Percentiles rank a stretch among this genome's conserved stretches.
Evolutionary conservation across 2,113 vertebrate genomes (phyloP).

Genomic region (Raja brachyura): DNA sequence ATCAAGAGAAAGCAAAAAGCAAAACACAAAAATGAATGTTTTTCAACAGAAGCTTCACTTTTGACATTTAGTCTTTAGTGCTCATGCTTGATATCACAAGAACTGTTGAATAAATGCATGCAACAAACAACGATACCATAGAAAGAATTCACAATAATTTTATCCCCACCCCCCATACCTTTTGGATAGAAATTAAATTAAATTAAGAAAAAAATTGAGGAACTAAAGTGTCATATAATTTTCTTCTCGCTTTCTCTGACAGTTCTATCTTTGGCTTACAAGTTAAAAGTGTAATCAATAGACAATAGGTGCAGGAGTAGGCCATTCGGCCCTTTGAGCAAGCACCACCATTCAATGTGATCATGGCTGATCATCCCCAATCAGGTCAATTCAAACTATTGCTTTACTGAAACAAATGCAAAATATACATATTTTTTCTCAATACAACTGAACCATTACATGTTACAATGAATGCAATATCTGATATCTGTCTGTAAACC

Average conservation of each 20-base stretch:
- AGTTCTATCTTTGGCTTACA: not conserved
- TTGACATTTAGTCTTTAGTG: not conserved
- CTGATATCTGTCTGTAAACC: no score
- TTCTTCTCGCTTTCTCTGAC: not conserved
- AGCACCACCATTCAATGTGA: no score
- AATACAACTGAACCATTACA: not conserved
- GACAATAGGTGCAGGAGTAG: no score
- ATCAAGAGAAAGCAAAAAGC: not conserved
- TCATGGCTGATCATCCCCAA: no score
- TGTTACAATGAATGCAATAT: not conserved
- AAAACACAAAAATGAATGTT: not conserved
- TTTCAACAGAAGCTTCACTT: not conserved
- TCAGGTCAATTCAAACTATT: not conserved
- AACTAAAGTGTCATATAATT: not conserved
- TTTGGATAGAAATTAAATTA: not conserved
- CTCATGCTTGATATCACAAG: not conserved
- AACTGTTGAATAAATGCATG: not conserved
- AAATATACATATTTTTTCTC: not conserved
- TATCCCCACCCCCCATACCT: not conserved
- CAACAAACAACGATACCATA: not conserved
- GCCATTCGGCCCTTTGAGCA: no score
- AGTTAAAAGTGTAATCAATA: no score
- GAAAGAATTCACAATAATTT: not conserved
- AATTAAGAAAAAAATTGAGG: not conserved
- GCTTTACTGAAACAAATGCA: not conserved